Evolutionary conservation across 2,797 vertebrate species (phyloP), one percentile per base, ranked within the genome.

Genomic region (Adrianichthys oophorus): DNA sequence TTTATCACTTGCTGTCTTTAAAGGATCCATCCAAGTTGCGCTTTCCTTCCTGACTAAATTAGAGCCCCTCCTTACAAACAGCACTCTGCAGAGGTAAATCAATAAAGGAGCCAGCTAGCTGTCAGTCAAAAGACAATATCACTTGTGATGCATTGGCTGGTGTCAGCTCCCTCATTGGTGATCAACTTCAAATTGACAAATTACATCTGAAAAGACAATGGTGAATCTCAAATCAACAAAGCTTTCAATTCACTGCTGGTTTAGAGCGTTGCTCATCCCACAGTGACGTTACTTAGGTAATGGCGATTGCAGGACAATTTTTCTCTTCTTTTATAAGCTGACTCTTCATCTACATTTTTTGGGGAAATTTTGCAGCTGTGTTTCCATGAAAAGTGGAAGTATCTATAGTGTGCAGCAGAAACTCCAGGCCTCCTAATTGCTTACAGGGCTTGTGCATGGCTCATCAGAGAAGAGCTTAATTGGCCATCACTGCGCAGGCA

Each of bases 401-500:
- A 78, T 79, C 43, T 51, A 68, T 72, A 79, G 55, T 78, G 56
- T 59, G 65, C 61, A 23, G 71, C 65, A 79, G 70, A 79, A 71
- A 84, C 83, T 89, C 81, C 82, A 76, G 76, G 79, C 80, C 70
- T 72, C 73, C 85, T 92, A 92, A 92, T 92, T 90, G 85, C 87
- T 75, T 66, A 82, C 83, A 59, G 60, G 82, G 82, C 73, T 73
- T 61, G 55, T 83, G 88, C 80, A 90, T 79, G 76, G 86, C 83
- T 92, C 88, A 89, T 91, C 90, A 90, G 82, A 87, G 85, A 88
- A 74, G 51, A 66, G 78, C 82, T 86, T 92, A 92, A 92, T 92
- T 93, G 91, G 89, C 90, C 88, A 90, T 91, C 89, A 87, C 89
- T 88, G 83, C 78, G 79, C 85, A 85, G 79, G 82, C 83, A 79